Conservation (phyloP, 2,888 invertebrate species). For the Tipula lateralis region DNA sequence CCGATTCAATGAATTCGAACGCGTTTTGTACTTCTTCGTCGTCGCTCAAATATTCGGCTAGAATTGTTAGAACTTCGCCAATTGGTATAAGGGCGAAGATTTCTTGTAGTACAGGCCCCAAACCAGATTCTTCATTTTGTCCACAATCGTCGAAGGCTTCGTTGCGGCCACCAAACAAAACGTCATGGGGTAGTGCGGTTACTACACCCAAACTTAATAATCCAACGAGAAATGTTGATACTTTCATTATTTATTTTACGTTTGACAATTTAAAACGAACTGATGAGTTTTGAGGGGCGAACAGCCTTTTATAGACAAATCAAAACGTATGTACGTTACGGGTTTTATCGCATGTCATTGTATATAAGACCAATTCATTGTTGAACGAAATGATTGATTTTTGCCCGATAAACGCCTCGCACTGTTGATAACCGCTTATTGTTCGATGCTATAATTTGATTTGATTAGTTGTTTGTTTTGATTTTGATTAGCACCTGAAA, state of each 20-base stretch:
- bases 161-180: neutral
- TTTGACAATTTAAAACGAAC: neutral
- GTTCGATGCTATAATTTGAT: neutral
- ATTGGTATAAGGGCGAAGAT: slow-evolving; percentile 30
- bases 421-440: neutral
- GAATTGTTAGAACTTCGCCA: slow-evolving; percentile 28
- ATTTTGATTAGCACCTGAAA: neutral
- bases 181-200: neutral
- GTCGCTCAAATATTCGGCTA: slow-evolving; percentile 30
- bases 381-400: neutral
- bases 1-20: slow-evolving; percentile 33
- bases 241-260: neutral
- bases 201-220: neutral
- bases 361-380: neutral
- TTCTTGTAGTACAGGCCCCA: slow-evolving; percentile 31
- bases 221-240: neutral
- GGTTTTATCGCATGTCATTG: neutral
- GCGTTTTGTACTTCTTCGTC: slow-evolving; percentile 33
- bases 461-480: neutral
- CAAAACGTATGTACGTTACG: neutral
- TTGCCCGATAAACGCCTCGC: neutral
- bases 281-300: neutral
- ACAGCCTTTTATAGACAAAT: neutral
- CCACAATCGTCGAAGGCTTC: slow-evolving; percentile 20
- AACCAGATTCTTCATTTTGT: slow-evolving; percentile 32